Percentiles rank a stretch among this genome's conserved stretches.
These are phyloP conservation scores for Bubo blakistoni DNA, from an alignment of 2,113 vertebrate genomes.

Conservation along the genomic window DNA sequence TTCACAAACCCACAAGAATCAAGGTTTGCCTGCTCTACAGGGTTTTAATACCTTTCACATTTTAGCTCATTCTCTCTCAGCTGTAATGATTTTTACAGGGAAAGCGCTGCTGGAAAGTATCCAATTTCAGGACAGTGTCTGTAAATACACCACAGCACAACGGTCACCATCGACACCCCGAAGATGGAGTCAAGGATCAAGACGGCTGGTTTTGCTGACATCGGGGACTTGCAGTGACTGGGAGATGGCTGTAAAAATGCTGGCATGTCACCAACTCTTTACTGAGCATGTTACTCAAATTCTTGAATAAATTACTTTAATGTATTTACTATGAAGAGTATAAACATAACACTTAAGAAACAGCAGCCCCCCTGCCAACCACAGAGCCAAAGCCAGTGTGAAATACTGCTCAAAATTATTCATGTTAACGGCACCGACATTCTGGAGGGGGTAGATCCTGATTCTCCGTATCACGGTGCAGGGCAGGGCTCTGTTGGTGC, in stretches of 20 bases:
- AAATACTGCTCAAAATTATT: neutral
- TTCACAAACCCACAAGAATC: neutral
- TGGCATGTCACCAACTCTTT: neutral
- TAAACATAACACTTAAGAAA: neutral
- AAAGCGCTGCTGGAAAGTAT: neutral
- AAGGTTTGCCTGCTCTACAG: neutral
- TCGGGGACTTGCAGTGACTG: neutral
- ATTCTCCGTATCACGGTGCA: rapidly evolving
- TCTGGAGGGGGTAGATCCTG: neutral
- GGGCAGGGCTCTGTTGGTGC: neutral
- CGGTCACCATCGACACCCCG: neutral
- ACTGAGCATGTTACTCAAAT: neutral
- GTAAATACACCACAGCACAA: neutral
- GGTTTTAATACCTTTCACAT: neutral
- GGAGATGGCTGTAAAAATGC: neutral
- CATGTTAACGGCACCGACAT: neutral
- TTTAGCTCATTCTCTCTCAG: neutral
- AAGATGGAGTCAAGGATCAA: neutral
- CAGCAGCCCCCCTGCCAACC: neutral
- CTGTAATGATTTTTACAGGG: neutral
- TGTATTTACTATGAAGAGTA: neutral
- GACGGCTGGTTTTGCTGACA: neutral
- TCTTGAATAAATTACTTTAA: neutral
- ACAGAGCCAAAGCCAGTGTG: neutral
- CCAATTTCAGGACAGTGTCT: neutral